Base-by-base conservation (phyloP, 2,113 vertebrate genomes). In the Podarcis muralis region DNA sequence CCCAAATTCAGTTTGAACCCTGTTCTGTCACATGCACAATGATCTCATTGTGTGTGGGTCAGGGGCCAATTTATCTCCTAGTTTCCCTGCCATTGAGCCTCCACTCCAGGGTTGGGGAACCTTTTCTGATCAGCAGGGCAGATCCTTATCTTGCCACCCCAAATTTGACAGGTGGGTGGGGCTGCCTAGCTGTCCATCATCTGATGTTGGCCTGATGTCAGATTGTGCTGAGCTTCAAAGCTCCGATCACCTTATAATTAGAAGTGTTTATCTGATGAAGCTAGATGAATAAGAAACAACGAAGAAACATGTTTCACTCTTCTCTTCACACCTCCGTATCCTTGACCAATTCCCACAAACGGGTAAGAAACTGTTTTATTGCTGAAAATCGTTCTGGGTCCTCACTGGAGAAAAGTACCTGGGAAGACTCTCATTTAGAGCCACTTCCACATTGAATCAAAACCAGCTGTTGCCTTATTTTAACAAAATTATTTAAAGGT, bases 391-490 rank as follows among this genome's bases (percentile, higher is more conserved):
- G 71, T 82, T 76, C 59, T 76, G 57, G 57, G 57, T 76, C 80
- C 40, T 88, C 80, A 66, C 32, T 66, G n/a, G 80, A 57, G 80
- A 88, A 88, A 83, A 83, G 27, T 88, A 83, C 87, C 71, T 83
- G 71, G 87, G 83, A 88, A 76, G 80, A 59, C 87, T 76, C 80
- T 88, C 30, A 83, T 83, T 83, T 88, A 83, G 80, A 88, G 72
- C 71, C 80, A 83, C 81, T 88, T 88, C 87, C 80, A 88, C 80
- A 83, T 53, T 88, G 80, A 88, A 88, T 88, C 71, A 88, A 88
- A 88, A 88, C 81, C 87, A 83, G 71, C 87, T 88, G 80, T 88
- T 75, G 35, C 80, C 37, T 76, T 88, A 75, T 76, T 88, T 88
- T 88, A 76, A 66, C 87, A 88, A 76, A 83, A 88, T 83, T 83